Conservation (phyloP, 2,888 invertebrate genomes). For the Sialis lutaria region DNA sequence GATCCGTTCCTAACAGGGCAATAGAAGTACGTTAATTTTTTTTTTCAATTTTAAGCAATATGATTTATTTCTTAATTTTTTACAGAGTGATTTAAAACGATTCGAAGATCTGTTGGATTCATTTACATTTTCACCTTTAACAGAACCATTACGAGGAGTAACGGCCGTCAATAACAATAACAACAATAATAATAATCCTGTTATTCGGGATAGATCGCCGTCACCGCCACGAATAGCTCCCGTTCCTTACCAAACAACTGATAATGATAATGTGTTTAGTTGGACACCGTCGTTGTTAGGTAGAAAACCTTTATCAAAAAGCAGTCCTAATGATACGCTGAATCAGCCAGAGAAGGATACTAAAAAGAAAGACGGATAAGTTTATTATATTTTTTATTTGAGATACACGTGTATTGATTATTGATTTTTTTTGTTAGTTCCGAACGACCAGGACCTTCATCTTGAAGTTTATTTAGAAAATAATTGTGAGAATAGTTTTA, state of each 20-base stretch:
- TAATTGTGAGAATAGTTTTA: too few relatives aligned
- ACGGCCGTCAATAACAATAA: neutral
- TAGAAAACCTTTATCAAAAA: constrained; percentile 1
- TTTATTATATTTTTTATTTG: too few relatives aligned
- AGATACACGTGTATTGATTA: too few relatives aligned
- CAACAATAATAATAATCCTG: neutral
- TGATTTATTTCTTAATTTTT: neutral
- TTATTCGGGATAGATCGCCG: constrained; percentile 3
- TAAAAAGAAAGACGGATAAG: constrained; percentile 5
- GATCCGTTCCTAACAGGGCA: neutral
- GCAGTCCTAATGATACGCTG: neutral
- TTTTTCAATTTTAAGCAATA: neutral
- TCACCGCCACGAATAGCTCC: constrained; percentile 7
- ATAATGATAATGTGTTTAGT: constrained; percentile 5
- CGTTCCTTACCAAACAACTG: constrained; percentile 4
- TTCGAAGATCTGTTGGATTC: constrained; percentile 7
- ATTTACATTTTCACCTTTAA: constrained; percentile 5
- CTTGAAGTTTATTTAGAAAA: too few relatives aligned
- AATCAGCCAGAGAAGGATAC: constrained; percentile 3
- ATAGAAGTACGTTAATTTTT: neutral
- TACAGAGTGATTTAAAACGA: constrained; percentile 5
- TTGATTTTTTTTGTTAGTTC: too few relatives aligned
- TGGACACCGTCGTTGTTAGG: constrained; percentile 9
- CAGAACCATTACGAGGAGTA: neutral
- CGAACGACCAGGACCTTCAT: too few relatives aligned